Base-by-base conservation (phyloP, 2,113 vertebrate genomes). In the Candoia aspera region DNA sequence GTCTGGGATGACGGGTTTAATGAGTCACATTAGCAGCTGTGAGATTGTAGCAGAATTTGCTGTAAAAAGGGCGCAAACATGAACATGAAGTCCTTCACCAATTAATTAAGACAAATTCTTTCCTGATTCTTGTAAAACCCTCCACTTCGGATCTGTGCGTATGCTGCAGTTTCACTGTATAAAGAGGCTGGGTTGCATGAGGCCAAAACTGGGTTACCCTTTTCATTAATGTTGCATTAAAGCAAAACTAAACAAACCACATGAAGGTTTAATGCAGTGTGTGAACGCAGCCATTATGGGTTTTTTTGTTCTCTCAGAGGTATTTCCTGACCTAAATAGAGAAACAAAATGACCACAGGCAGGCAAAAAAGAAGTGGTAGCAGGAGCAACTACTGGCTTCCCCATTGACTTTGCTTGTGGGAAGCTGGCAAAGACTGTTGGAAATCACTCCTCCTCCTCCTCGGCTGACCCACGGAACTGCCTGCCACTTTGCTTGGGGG, bases 1-100 rank as follows among this genome's bases (percentile, higher is more conserved):
- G 68, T 88, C 89, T 91, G 90, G 68, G 24, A 64, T 91, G 86
- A 64, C 8, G 33, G 29, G 58, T 87, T 62, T 91, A 93, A 90
- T 83, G 92, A 88, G 86, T 83, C 64, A 42, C 19, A 24, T 90
- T 83, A 90, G 55, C 89, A 73, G 84, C 92, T 93, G 62, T 19
- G n/a, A 62, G 89, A 29, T 11, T 46, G 42, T 79, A 87, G 88
- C 84, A 23, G 57, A 87, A 58, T 55, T 19, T 93, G 55, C 49
- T 24, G 12, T 29, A 19, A 8, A 64, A 84, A 55, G 57, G 42
- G 21, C n/a, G 23, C 53, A 55, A 29, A 21, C 57, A 29, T 83
- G 53, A 33, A 24, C 5, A 42, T 55, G 12, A n/a, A 33, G 59
- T 0, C 23, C 85, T 49, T 53, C 73, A 26, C 64, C n/a, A 59